Evolutionary conservation across 1,140 invertebrate genomes (phyloP), one percentile per base, ranked within the genome.

Genomic region (Belonocnema kinseyi): DNA sequence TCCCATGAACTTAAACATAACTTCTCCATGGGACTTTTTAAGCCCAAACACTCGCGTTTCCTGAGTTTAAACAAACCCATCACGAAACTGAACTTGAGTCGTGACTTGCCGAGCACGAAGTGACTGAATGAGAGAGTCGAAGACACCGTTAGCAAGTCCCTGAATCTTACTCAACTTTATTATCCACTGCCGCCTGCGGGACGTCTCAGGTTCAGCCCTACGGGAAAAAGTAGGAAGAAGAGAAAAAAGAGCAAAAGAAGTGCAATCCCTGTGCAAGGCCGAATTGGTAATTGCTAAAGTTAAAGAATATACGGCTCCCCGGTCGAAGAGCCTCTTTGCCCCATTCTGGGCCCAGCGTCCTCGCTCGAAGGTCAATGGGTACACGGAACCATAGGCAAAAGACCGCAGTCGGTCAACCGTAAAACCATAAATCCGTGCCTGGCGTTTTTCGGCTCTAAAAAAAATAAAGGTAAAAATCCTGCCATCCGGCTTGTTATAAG

Each of bases 331-430:
- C 26, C 58, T 76, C 46, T n/a, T 52, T 33, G 21, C 16, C 50
- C 50, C 26, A 51, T 66, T 46, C 40, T 81, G 73, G 74, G 66
- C 73, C 46, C 73, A 58, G 50, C 66, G 80, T 81, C 78, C 80
- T 73, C 75, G 76, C 74, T 77, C 80, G 87, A 90, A 91, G 90
- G 89, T 89, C 88, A 89, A 85, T 81, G 82, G 84, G 83, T 80
- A 85, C 82, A 80, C 79, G 83, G 80, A 77, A 82, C 86, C 81
- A 85, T 87, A 85, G 85, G 80, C 75, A 82, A 86, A 78, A 87
- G 86, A 88, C 86, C 89, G 86, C 89, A 90, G 84, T 89, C 88
- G 90, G 90, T 91, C 90, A 91, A 89, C 86, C 85, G 85, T 81
- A 83, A 80, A 83, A 83, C 85, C 87, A 90, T 91, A 91, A 91